These are phyloP conservation scores for Leuctra nigra DNA, from an alignment of 2,888 invertebrate genomes.

Conservation along the genomic window DNA sequence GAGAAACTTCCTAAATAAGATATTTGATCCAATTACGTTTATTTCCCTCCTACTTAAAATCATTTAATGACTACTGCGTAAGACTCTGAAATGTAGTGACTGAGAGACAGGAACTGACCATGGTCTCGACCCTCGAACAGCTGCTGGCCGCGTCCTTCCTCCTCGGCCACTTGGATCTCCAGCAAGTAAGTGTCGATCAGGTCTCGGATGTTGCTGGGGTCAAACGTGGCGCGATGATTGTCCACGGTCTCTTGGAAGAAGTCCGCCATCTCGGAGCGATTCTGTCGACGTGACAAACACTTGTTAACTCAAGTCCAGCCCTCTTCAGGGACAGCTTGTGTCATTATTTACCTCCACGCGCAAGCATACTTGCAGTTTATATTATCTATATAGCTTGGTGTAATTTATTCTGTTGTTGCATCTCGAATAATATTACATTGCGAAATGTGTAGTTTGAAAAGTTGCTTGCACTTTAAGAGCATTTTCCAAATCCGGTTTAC, in stretches of 20 bases:
- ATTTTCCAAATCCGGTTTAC: no score
- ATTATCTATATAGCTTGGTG: no score
- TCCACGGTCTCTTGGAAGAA: conserved; percentile 81
- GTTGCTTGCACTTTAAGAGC: no score
- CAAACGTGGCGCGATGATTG: conserved; percentile 69
- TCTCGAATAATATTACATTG: neutral
- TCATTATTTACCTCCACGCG: no score
- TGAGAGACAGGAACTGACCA: conserved; percentile 53
- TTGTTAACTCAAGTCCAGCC: neutral
- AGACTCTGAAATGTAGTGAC: no score
- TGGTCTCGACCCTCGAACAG: conserved; percentile 82
- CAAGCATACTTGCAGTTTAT: no score
- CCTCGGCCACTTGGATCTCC: conserved; percentile 76
- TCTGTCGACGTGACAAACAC: conserved; percentile 39
- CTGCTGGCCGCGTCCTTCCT: conserved; percentile 62
- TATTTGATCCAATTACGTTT: no score
- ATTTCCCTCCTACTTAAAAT: no score
- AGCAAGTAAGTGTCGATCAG: conserved; percentile 79
- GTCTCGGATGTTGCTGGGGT: conserved; percentile 69
- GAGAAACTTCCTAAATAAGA: no score
- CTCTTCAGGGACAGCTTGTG: no score
- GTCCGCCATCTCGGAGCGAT: conserved; percentile 76
- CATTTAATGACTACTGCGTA: no score
- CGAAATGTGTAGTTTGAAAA: neutral
- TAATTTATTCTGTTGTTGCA: conserved; percentile 8